Conservation (phyloP, 2,113 vertebrate species). For the Gracilinanus agilis region DNA sequence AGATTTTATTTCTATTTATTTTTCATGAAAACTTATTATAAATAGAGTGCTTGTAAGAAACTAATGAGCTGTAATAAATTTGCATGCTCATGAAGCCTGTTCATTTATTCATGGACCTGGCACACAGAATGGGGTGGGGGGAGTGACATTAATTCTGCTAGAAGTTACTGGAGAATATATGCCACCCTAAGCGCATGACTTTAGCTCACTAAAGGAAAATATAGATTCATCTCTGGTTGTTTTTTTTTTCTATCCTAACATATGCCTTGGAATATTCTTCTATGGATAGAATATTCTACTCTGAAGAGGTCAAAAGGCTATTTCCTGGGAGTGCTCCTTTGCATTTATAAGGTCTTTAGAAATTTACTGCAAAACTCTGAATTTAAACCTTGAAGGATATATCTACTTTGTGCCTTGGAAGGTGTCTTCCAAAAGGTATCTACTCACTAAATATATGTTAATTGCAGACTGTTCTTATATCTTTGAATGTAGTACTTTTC, state of each 20-base stretch:
- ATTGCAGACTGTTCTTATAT: background rate
- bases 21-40: slow-evolving; percentile 77
- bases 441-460: background rate
- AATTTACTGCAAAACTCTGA: background rate
- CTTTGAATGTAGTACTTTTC: background rate
- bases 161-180: slow-evolving; percentile 10
- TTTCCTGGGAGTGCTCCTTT: slow-evolving; percentile 14
- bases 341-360: background rate
- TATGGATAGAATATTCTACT: slow-evolving; percentile 16
- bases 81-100: slow-evolving; percentile 68
- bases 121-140: slow-evolving; percentile 51
- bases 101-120: slow-evolving; percentile 74
- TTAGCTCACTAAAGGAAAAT: slow-evolving; percentile 31
- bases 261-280: slow-evolving; percentile 31
- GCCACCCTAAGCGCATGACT: slow-evolving; percentile 11
- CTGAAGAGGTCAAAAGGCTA: slow-evolving; percentile 1
- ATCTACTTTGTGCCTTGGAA: background rate
- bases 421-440: background rate
- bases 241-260: background rate
- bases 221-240: background rate
- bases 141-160: slow-evolving; percentile 58
- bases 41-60: slow-evolving; percentile 75
- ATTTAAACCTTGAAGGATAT: background rate
- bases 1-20: slow-evolving; percentile 78
- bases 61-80: slow-evolving; percentile 76